A percentile compares a stretch with the other conserved stretches of the same genome.
phyloP scores from a whole-genome alignment of 2,797 vertebrate genomes.

The Champsocephalus gunnari region DNA sequence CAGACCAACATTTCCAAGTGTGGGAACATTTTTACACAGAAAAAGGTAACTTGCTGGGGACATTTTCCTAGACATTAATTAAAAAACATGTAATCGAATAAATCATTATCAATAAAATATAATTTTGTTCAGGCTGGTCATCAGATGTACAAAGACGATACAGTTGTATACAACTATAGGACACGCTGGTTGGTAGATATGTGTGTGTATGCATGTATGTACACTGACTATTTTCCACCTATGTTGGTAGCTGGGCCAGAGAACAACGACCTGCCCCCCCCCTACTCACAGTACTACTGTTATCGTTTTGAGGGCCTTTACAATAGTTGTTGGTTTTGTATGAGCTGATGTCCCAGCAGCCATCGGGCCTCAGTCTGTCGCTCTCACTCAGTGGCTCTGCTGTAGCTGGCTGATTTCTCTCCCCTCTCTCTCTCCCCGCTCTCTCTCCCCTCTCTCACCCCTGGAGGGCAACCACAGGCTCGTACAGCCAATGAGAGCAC shows the following conservation, averaged over 20 bases:
- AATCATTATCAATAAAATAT: too few relatives aligned
- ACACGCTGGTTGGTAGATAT: too few relatives aligned
- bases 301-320: conserved; percentile 11
- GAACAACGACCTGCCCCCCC: neutral
- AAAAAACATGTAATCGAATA: too few relatives aligned
- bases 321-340: conserved; percentile 25
- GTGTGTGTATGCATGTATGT: too few relatives aligned
- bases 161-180: too few relatives aligned
- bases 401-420: conserved; percentile 55
- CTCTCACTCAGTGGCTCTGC: conserved; percentile 64
- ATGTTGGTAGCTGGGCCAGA: neutral
- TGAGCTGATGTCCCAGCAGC: conserved; percentile 36
- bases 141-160: too few relatives aligned
- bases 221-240: too few relatives aligned
- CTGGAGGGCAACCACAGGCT: conserved; percentile 67
- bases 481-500: conserved; percentile 47
- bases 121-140: too few relatives aligned
- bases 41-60: too few relatives aligned
- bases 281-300: neutral
- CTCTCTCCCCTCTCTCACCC: conserved; percentile 53
- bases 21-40: too few relatives aligned
- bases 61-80: too few relatives aligned
- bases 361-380: conserved; percentile 59
- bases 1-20: too few relatives aligned
- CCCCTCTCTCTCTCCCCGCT: conserved; percentile 42